These are phyloP conservation scores for Apogon talboti DNA, from an alignment of 2,797 vertebrate genomes.

Conservation along the genomic window DNA sequence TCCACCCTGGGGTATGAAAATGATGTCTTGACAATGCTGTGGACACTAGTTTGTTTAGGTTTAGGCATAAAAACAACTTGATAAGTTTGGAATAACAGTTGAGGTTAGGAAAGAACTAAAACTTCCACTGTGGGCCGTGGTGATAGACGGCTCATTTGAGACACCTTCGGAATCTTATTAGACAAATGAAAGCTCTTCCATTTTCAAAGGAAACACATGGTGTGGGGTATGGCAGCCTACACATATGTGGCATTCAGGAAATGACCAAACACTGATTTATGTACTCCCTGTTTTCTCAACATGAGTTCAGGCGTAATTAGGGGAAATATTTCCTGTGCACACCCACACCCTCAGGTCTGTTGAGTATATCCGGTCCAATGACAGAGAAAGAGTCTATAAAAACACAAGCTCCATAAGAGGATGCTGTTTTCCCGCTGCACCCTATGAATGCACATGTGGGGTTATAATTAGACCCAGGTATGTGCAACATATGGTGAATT, in stretches of 20 bases:
- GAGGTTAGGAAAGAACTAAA: too few relatives aligned
- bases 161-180: constrained; percentile 19
- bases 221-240: constrained; percentile 13
- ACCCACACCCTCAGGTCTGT: constrained; percentile 9
- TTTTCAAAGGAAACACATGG: constrained; percentile 1
- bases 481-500: constrained; percentile 43
- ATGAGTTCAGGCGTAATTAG: constrained; percentile 50
- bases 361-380: constrained; percentile 28
- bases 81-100: too few relatives aligned
- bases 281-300: constrained; percentile 15
- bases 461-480: constrained; percentile 41
- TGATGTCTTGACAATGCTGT: too few relatives aligned
- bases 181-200: constrained; percentile 23
- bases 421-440: constrained; percentile 11
- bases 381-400: constrained; percentile 36
- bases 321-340: constrained; percentile 45
- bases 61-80: too few relatives aligned
- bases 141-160: constrained; percentile 1
- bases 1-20: too few relatives aligned
- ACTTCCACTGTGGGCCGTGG: background rate
- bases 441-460: constrained; percentile 9
- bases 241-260: constrained; percentile 45
- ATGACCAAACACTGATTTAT: constrained; percentile 45
- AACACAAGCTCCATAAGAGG: constrained; percentile 18
- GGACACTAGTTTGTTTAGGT: too few relatives aligned